Evolutionary conservation across 1,140 invertebrate species (phyloP).

Genomic region (Anoplophora glabripennis): DNA sequence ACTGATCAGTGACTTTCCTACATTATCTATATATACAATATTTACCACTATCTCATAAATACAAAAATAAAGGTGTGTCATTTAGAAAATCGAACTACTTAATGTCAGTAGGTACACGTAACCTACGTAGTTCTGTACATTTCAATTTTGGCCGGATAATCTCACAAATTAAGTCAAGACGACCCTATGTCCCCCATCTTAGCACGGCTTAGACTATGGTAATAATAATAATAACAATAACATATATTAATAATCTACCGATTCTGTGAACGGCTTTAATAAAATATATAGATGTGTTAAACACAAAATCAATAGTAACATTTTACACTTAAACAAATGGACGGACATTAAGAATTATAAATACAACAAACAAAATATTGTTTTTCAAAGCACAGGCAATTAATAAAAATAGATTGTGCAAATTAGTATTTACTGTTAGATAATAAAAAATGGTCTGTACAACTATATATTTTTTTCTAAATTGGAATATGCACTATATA

Average conservation of each 20-base stretch:
- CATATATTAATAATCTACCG: constrained; percentile 28
- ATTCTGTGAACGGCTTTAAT: no score
- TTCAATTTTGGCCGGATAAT: constrained; percentile 9
- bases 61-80: background rate
- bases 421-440: no score
- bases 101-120: constrained; percentile 1
- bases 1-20: background rate
- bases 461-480: no score
- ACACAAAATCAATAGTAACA: constrained; percentile 34
- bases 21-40: background rate
- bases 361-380: background rate
- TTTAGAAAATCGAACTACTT: no score
- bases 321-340: constrained; percentile 22
- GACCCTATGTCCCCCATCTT: no score
- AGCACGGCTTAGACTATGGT: background rate
- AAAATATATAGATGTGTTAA: constrained; percentile 41
- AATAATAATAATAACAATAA: constrained; percentile 28
- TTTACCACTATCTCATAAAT: background rate
- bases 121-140: constrained; percentile 9
- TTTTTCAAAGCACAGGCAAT: no score
- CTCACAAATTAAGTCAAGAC: no score
- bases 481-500: no score
- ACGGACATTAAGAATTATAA: constrained; percentile 12
- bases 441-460: no score
- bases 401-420: no score